Evolutionary conservation across 2,888 invertebrate genomes (phyloP).

Genomic region (Drosophila siamana): DNA sequence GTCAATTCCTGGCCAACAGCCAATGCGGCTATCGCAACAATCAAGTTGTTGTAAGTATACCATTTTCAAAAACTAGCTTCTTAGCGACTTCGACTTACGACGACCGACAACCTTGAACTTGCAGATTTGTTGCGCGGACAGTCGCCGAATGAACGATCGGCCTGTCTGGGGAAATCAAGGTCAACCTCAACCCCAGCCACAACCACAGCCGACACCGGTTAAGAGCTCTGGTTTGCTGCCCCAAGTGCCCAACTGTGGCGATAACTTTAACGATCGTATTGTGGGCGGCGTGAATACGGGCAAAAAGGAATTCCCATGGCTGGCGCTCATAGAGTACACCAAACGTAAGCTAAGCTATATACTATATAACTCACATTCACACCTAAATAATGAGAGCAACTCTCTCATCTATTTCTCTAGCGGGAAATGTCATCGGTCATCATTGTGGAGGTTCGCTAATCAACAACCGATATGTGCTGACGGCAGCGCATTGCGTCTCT

Average conservation of each 20-base stretch:
- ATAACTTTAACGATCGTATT: slow-evolving; percentile 86
- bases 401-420: slow-evolving; percentile 75
- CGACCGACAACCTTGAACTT: neutral
- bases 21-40: slow-evolving; percentile 89
- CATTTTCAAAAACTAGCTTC: too few relatives aligned
- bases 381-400: neutral
- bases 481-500: slow-evolving; percentile 91
- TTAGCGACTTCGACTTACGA: neutral
- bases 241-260: slow-evolving; percentile 61
- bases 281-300: slow-evolving; percentile 87
- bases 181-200: slow-evolving; percentile 1
- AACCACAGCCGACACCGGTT: neutral
- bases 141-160: slow-evolving; percentile 21
- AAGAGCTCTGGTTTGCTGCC: slow-evolving; percentile 72
- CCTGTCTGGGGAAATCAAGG: slow-evolving; percentile 71
- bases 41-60: slow-evolving; percentile 62
- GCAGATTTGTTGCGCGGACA: slow-evolving; percentile 70
- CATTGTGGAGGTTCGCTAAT: slow-evolving; percentile 92
- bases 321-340: slow-evolving; percentile 85
- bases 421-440: slow-evolving; percentile 87
- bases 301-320: slow-evolving; percentile 88
- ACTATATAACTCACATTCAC: neutral
- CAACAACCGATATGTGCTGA: slow-evolving; percentile 88
- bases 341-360: slow-evolving; percentile 76
- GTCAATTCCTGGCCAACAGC: slow-evolving; percentile 86